These are phyloP conservation scores for Nothobranchius kuhntae DNA, from an alignment of 2,113 vertebrate genomes.

Conservation along the genomic window DNA sequence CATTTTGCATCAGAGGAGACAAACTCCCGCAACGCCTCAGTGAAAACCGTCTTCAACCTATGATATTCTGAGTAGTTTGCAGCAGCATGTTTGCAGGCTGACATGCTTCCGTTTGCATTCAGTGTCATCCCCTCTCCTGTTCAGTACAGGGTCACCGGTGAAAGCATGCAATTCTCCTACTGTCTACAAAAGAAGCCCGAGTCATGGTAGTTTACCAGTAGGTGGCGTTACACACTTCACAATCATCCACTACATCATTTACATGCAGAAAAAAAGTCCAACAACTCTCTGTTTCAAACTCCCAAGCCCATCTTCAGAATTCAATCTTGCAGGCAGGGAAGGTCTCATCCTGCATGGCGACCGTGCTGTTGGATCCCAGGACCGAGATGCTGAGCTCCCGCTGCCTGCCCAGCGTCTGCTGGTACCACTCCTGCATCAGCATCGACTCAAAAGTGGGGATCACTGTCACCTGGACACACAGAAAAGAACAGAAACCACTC, in stretches of 20 bases:
- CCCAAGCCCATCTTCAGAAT: conserved; percentile 75
- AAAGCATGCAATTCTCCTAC: conserved; percentile 37
- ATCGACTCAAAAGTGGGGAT: conserved; percentile 91
- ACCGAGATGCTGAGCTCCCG: conserved; percentile 86
- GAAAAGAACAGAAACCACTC: neutral
- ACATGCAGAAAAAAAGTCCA: conserved; percentile 14
- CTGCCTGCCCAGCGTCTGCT: conserved; percentile 86
- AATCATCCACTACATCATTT: conserved; percentile 2
- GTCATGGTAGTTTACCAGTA: no score
- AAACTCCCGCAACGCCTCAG: conserved; percentile 13
- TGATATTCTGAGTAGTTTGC: conserved; percentile 21
- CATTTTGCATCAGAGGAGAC: conserved; percentile 30
- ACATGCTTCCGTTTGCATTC: conserved; percentile 24
- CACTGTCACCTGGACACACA: conserved; percentile 83
- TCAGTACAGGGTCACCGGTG: conserved; percentile 47
- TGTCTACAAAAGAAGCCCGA: no score
- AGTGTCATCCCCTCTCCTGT: conserved; percentile 44
- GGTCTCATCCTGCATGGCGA: conserved; percentile 94
- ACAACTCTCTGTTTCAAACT: conserved; percentile 5
- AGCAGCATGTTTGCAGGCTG: conserved; percentile 15
- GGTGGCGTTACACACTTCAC: neutral
- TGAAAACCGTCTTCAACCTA: conserved; percentile 13
- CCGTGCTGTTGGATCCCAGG: conserved; percentile 91
- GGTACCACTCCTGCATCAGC: conserved; percentile 91
- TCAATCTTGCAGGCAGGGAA: conserved; percentile 96